Percentiles rank a stretch among this genome's conserved stretches.
These are phyloP conservation scores for Acutogordius australiensis DNA, from an alignment of 2,888 invertebrate species.

Conservation along the genomic window DNA sequence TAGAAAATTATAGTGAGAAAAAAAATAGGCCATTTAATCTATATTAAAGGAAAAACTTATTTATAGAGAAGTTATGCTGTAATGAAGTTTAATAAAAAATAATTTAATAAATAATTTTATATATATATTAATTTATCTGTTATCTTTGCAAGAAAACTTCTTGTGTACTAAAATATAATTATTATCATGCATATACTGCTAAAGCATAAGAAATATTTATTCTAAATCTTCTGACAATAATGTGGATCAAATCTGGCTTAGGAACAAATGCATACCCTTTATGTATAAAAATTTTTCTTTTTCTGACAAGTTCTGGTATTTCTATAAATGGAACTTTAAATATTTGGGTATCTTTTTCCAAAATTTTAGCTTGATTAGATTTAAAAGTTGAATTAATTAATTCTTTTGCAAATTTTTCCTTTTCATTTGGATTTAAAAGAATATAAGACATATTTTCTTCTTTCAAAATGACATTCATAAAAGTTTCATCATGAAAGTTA, in stretches of 20 bases:
- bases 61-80: too few relatives aligned
- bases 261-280: constrained; percentile 61
- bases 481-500: not conserved
- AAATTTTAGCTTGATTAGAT: not conserved
- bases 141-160: too few relatives aligned
- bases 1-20: too few relatives aligned
- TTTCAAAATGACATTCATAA: constrained; percentile 36
- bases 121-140: too few relatives aligned
- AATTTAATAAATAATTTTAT: too few relatives aligned
- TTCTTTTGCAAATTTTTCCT: constrained; percentile 34
- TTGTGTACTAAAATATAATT: too few relatives aligned
- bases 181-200: too few relatives aligned
- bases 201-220: constrained; percentile 38
- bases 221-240: constrained; percentile 46
- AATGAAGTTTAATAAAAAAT: too few relatives aligned
- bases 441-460: constrained; percentile 31
- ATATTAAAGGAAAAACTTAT: too few relatives aligned
- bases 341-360: constrained; percentile 21
- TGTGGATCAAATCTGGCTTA: constrained; percentile 47
- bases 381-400: constrained; percentile 32
- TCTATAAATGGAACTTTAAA: constrained; percentile 56
- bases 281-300: constrained; percentile 44
- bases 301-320: constrained; percentile 50
- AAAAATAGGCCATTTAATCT: too few relatives aligned
- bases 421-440: constrained; percentile 34